Evolutionary conservation across 2,113 vertebrate genomes (phyloP).

Genomic region (Chroicocephalus ridibundus): DNA sequence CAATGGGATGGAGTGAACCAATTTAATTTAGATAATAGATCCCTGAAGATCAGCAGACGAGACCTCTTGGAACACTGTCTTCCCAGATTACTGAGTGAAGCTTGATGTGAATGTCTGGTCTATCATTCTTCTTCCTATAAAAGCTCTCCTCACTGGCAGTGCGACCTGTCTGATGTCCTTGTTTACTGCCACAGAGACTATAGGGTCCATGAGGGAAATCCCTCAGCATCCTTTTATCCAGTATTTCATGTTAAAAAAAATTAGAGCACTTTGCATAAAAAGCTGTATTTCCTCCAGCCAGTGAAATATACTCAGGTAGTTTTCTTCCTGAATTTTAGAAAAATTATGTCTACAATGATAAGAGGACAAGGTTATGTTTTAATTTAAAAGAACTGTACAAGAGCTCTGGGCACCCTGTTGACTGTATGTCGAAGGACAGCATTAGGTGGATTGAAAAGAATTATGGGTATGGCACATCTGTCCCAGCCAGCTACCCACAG

Average conservation of each 20-base stretch:
- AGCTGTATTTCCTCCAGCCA: background rate
- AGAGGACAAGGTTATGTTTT: background rate
- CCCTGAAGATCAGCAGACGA: background rate
- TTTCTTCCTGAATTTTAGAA: background rate
- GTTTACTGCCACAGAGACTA: background rate
- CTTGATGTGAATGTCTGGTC: background rate
- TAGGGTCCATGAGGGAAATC: background rate
- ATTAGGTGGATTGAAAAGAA: background rate
- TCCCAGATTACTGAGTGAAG: background rate
- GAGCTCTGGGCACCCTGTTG: background rate
- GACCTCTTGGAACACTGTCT: background rate
- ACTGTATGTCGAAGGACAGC: background rate
- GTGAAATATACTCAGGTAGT: background rate
- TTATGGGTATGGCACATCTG: background rate
- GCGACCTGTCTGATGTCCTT: background rate
- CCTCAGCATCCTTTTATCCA: background rate
- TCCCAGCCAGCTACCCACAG: background rate
- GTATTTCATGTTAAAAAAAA: background rate
- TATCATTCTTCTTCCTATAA: background rate
- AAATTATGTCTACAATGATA: background rate
- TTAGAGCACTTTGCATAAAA: background rate
- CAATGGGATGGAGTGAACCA: background rate
- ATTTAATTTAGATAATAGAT: conserved; percentile 1
- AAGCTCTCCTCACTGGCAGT: background rate
- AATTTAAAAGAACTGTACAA: background rate